Evolutionary conservation across 2,888 invertebrate genomes (phyloP), one percentile per base, ranked within the genome.

Genomic region (Exocentrus adspersus): DNA sequence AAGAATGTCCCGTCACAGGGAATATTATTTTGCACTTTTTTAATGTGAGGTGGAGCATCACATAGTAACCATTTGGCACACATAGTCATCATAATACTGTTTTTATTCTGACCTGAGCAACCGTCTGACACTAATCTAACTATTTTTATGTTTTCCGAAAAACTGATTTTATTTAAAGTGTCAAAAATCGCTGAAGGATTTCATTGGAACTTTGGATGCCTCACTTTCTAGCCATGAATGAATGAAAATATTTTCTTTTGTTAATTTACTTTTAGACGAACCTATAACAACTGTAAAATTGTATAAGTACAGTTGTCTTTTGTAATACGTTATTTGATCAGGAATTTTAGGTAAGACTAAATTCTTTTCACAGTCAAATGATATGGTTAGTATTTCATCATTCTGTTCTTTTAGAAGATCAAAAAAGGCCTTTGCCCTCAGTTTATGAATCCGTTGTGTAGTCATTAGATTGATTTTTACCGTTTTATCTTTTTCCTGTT

Each of bases 381-480:
- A 45, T 10, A 45, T 4, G 7, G 20, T 45, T 20, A 20, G 14
- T 10, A 45, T 20, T 10, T 45, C 10, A 14, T 20, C 37, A 2
- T 32, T 19, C 41, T 53, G 12, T 53, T 53, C 19, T 30, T 16
- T 28, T 24, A 53, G 53, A 2, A 12, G 21, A 32, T 53, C 21
- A 37, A 41, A 53, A 41, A 41, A 53, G 10, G 53, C 53, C 19
- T 53, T 53, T 20, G 43, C 43, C 12, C 19, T 43, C 12, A 41
- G 41, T 14, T 42, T 42, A 42, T 42, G 42, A 42, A 50, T 48
- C 19, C 56, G 5, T 17, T 56, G 32, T 19, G 30, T 64, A 43
- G 65, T 63, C 16, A 70, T 72, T 17, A 72, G 61, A 10, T 32
- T 20, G 24, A 45, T 48, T 65, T 71, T 73, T 52, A 70, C 62